Conservation (phyloP, 2,888 invertebrate genomes). For the Oligia strigilis region DNA sequence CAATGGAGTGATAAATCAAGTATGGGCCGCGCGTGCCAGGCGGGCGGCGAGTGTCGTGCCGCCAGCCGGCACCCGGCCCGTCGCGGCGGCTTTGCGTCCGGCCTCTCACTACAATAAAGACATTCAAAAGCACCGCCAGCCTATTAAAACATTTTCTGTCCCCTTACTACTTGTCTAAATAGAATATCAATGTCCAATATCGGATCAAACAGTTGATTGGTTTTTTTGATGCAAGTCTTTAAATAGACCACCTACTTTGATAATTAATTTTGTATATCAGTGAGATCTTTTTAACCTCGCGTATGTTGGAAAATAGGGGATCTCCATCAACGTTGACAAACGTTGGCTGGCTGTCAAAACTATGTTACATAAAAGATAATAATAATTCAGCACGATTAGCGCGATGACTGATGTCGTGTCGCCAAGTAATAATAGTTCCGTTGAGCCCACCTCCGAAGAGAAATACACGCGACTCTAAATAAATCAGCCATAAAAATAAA, state of each 20-base stretch:
- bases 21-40: slow-evolving; percentile 88
- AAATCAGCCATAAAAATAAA: slow-evolving; percentile 89
- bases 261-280: slow-evolving; percentile 17
- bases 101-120: slow-evolving; percentile 75
- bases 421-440: slow-evolving; percentile 86
- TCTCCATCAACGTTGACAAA: slow-evolving; percentile 73
- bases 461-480: slow-evolving; percentile 85
- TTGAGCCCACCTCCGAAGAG: slow-evolving; percentile 82
- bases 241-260: background rate
- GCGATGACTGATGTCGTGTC: slow-evolving; percentile 88
- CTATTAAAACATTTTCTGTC: slow-evolving; percentile 64
- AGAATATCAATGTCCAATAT: slow-evolving; percentile 35
- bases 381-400: slow-evolving; percentile 85
- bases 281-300: slow-evolving; percentile 13
- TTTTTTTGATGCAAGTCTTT: slow-evolving; percentile 3
- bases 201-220: background rate
- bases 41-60: slow-evolving; percentile 64
- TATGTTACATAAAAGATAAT: slow-evolving; percentile 83
- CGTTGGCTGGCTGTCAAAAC: slow-evolving; percentile 84
- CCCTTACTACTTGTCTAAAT: slow-evolving; percentile 45
- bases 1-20: slow-evolving; percentile 90
- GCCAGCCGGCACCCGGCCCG: slow-evolving; percentile 67
- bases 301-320: slow-evolving; percentile 58
- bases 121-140: slow-evolving; percentile 83
- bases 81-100: slow-evolving; percentile 76